Base-by-base conservation (phyloP, 1,140 invertebrate species). In the Acromyrmex charruanus region DNA sequence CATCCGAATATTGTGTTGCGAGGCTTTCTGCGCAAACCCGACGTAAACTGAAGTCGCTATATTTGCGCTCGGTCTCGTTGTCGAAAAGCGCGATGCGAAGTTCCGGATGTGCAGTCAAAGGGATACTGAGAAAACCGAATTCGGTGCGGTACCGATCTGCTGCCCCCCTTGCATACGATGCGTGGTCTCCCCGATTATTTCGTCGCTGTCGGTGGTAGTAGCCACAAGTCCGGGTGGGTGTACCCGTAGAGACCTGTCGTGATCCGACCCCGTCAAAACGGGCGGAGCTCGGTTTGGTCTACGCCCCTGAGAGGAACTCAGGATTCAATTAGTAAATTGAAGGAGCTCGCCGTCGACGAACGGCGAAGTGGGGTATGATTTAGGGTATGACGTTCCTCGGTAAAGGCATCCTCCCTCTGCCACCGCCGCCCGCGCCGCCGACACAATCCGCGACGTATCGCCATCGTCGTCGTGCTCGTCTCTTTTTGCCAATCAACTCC, bases 291-390 rank as follows among this genome's bases (percentile, higher is more conserved):
- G 10, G 79, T 25, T 9, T 81, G 31, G 88, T 86, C 49, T 65
- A 89, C 88, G 88, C 88, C 87, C 75, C 75, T 18, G 44, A 25
- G 68, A 39, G 28, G 84, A 79, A 55, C 68, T 85, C 39, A 44
- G 35, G 81, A 95, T 94, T 95, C 94, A 94, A 95, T 95, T 95
- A 94, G 93, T 92, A 94, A 94, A 95, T 95, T 94, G 94, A 93
- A 84, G 88, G 81, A 71, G 77, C 58, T 88, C 77, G 58, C 44
- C 55, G 74, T 72, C 55, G 44, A 77, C 69, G 44, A 49, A 35
- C 69, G n/a, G 55, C 68, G 53, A 75, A 84, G 80, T 84, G 74
- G 74, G 68, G 31, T 58, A 88, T 89, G 66, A 88, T 89, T 89
- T 89, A 86, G 87, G 87, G 10, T 68, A 79, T 71, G 65, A 74